Percentiles rank a stretch among this genome's conserved stretches.
Conservation (phyloP, 1,140 invertebrate genomes). For the Temnothorax nylanderi region DNA sequence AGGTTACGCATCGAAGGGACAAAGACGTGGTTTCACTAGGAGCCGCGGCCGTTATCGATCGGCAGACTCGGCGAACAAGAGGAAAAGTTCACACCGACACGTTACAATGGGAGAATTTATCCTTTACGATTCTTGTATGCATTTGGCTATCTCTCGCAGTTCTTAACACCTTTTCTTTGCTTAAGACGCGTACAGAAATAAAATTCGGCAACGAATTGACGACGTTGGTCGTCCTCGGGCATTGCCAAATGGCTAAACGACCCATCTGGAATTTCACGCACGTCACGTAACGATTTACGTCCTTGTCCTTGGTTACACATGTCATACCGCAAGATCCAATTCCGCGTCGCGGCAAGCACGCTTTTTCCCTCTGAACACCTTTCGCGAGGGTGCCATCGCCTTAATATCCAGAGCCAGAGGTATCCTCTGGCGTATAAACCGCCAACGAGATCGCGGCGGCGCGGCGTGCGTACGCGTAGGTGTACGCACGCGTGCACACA, state of each 20-base stretch:
- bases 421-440: neutral
- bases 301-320: neutral
- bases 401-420: too few species aligned
- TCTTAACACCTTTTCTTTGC: neutral
- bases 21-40: slow-evolving; percentile 53
- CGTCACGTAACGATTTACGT: slow-evolving; percentile 22
- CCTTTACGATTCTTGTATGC: neutral
- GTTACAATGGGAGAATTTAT: neutral
- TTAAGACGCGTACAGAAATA: neutral
- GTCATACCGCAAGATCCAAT: slow-evolving; percentile 47
- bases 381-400: neutral
- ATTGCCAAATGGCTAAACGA: neutral
- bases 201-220: neutral
- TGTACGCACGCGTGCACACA: slow-evolving; percentile 6
- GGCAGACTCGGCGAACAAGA: neutral
- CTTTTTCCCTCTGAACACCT: neutral
- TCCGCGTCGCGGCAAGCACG: slow-evolving; percentile 26
- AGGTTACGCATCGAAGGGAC: slow-evolving; percentile 65
- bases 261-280: slow-evolving; percentile 25
- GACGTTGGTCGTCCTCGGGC: neutral
- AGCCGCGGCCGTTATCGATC: slow-evolving; percentile 23
- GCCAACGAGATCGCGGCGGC: slow-evolving; percentile 19
- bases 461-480: neutral
- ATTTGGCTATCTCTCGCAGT: neutral
- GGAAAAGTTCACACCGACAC: neutral